Conservation (phyloP, 2,888 invertebrate species). For the Rhagonycha fulva region DNA sequence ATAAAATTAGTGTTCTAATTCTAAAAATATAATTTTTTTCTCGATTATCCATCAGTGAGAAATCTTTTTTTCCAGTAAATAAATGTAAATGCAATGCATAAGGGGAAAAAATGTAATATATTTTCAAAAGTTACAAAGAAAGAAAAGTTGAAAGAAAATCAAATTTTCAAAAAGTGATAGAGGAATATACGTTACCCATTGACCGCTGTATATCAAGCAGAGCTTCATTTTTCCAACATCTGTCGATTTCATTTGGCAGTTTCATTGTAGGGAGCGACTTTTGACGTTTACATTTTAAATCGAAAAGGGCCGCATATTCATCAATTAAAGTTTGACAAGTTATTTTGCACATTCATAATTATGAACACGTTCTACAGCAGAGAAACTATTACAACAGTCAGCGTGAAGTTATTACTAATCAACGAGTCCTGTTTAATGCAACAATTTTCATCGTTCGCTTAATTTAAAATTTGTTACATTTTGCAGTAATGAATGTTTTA, state of each 20-base stretch:
- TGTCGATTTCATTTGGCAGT: constrained; percentile 12
- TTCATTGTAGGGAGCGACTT: constrained; percentile 12
- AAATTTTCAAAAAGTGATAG: constrained; percentile 7
- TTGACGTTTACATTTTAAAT: constrained; percentile 5
- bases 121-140: background rate
- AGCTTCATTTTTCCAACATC: constrained; percentile 15
- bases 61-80: no score
- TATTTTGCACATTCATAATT: constrained; percentile 6
- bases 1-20: no score
- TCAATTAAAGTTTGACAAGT: constrained; percentile 10
- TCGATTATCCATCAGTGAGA: no score
- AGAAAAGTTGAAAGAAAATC: constrained; percentile 2
- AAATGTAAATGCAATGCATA: background rate
- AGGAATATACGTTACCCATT: constrained; percentile 6
- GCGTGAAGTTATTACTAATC: background rate
- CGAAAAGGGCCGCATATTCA: constrained; percentile 8
- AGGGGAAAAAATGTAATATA: background rate
- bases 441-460: background rate
- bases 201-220: constrained; percentile 16
- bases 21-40: no score
- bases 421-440: background rate
- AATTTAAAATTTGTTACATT: background rate
- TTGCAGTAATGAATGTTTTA: background rate
- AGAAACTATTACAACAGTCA: background rate
- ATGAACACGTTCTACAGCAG: background rate